These are phyloP conservation scores for Cygnus atratus DNA, from an alignment of 2,113 vertebrate species.

Conservation along the genomic window DNA sequence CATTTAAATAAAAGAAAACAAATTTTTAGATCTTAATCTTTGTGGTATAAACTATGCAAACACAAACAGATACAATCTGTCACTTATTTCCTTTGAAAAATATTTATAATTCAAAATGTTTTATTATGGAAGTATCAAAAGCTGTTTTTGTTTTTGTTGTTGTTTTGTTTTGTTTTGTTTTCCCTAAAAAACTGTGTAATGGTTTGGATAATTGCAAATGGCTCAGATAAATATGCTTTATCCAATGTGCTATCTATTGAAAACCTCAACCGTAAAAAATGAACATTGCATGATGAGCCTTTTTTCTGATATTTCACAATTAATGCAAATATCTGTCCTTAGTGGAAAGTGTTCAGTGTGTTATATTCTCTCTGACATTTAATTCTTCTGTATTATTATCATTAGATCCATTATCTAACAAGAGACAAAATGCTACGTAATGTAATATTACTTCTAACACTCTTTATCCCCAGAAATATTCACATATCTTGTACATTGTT, in stretches of 20 bases:
- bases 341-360: not conserved
- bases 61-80: not conserved
- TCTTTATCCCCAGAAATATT: not conserved
- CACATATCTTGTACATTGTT: not conserved
- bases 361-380: not conserved
- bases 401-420: not conserved
- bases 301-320: not conserved
- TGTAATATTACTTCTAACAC: not conserved
- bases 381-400: not conserved
- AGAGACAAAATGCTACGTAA: not conserved
- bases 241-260: not conserved
- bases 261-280: not conserved
- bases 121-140: not conserved
- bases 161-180: not conserved
- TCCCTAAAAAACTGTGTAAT: not conserved
- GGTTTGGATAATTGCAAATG: too few relatives aligned
- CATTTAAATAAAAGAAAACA: not conserved
- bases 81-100: not conserved
- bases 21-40: not conserved
- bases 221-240: not conserved
- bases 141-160: too few relatives aligned
- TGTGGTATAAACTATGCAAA: not conserved
- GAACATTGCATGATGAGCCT: not conserved
- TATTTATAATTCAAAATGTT: not conserved
- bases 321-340: not conserved